phyloP scores from a whole-genome alignment of 2,888 invertebrate genomes.

The Linnaemya tessellans region DNA sequence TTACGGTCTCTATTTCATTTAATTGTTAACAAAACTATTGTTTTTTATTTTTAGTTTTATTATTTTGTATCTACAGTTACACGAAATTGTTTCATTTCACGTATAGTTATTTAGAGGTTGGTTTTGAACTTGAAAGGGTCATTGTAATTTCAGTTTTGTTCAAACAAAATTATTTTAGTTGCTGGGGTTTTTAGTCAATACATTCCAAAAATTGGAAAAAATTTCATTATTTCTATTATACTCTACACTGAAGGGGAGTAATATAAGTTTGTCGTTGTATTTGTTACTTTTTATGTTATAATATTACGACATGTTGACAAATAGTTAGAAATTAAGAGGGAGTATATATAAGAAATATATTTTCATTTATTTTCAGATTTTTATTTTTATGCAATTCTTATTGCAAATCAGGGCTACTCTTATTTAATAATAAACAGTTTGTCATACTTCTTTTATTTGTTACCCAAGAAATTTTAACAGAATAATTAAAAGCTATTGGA shows the following conservation, averaged over 20 bases:
- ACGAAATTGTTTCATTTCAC: conserved; percentile 17
- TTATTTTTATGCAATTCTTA: too few relatives aligned
- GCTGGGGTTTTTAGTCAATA: background rate
- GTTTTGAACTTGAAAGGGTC: conserved; percentile 62
- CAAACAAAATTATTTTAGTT: background rate
- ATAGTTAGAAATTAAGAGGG: too few relatives aligned
- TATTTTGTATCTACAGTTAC: background rate
- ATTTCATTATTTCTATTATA: background rate
- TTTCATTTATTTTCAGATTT: too few relatives aligned
- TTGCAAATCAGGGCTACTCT: too few relatives aligned
- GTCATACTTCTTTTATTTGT: too few relatives aligned
- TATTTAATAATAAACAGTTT: too few relatives aligned
- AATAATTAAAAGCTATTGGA: too few relatives aligned
- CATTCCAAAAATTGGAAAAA: background rate
- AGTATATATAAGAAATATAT: too few relatives aligned
- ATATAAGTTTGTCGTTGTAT: background rate
- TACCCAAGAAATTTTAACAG: too few relatives aligned
- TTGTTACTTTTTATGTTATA: background rate
- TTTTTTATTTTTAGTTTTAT: conserved; percentile 1
- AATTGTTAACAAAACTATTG: background rate
- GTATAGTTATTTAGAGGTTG: background rate
- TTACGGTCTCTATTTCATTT: background rate
- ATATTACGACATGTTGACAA: too few relatives aligned
- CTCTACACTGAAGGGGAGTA: background rate
- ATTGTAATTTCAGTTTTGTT: background rate